Evolutionary conservation across 2,888 invertebrate genomes (phyloP).

Genomic region (Tenodera sinensis): DNA sequence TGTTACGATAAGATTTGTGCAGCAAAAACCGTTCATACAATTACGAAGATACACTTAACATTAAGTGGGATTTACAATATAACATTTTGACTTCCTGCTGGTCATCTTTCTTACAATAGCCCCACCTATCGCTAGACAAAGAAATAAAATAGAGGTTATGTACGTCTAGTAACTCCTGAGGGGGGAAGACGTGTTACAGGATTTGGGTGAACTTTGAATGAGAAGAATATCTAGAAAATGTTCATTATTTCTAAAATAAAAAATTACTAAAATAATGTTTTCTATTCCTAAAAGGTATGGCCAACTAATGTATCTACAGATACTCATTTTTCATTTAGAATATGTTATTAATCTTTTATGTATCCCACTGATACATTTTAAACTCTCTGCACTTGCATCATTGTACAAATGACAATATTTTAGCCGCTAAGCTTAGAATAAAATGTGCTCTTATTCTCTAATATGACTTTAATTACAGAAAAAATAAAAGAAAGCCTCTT

Average conservation of each 20-base stretch:
- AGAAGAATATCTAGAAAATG: not conserved
- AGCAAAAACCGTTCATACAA: not conserved
- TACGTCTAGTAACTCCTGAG: not conserved
- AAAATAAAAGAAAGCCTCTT: not conserved
- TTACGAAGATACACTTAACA: not conserved
- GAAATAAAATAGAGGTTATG: not conserved
- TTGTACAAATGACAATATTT: not conserved
- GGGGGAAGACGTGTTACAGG: not conserved
- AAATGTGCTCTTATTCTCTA: not conserved
- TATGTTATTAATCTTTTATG: slow-evolving; percentile 24
- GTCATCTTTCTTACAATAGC: not conserved
- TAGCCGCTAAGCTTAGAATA: not conserved
- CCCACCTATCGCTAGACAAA: not conserved
- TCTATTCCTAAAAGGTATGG: not conserved
- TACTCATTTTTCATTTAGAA: slow-evolving; percentile 30
- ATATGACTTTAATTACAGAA: not conserved
- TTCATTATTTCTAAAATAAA: not conserved
- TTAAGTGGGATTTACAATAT: not conserved
- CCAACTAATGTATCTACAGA: not conserved
- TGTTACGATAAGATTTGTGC: not conserved
- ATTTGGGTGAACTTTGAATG: not conserved
- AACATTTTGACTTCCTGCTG: not conserved
- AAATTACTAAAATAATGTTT: not conserved
- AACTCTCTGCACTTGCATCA: slow-evolving; percentile 3
- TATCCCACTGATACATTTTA: not conserved